These are phyloP conservation scores for Macrostomum lignano DNA, from an alignment of 1,140 invertebrate species.

Conservation along the genomic window DNA sequence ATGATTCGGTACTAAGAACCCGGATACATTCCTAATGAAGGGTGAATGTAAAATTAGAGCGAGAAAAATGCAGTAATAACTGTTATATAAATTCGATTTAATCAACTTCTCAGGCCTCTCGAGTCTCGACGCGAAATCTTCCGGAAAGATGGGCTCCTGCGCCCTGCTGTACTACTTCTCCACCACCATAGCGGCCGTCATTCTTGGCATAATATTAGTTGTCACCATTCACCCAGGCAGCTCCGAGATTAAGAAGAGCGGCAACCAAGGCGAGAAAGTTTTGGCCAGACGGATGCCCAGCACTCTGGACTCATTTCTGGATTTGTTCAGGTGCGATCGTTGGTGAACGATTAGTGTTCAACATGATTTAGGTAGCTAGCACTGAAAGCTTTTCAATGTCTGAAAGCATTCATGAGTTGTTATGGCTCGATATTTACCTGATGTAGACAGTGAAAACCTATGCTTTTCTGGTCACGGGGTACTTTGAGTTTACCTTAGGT, in stretches of 20 bases:
- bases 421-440: too few relatives aligned
- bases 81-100: too few relatives aligned
- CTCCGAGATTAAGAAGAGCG: constrained; percentile 14
- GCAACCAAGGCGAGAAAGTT: constrained; percentile 6
- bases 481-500: too few relatives aligned
- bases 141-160: constrained; percentile 25
- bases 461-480: too few relatives aligned
- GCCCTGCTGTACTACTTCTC: constrained; percentile 29
- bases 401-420: constrained; percentile 6
- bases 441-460: too few relatives aligned
- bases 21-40: too few relatives aligned
- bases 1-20: too few relatives aligned
- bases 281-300: too few relatives aligned
- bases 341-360: neutral
- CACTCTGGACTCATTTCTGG: constrained; percentile 59
- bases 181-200: constrained; percentile 29
- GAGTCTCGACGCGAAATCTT: constrained; percentile 19
- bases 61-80: too few relatives aligned
- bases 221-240: constrained; percentile 30
- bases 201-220: constrained; percentile 30
- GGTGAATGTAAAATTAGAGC: too few relatives aligned
- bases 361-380: too few relatives aligned
- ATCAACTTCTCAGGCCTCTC: constrained; percentile 14
- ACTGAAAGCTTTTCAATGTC: too few relatives aligned
- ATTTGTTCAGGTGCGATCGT: constrained; percentile 49